Evolutionary conservation across 2,113 vertebrate genomes (phyloP).

Genomic region (Malurus alboscapulatus): DNA sequence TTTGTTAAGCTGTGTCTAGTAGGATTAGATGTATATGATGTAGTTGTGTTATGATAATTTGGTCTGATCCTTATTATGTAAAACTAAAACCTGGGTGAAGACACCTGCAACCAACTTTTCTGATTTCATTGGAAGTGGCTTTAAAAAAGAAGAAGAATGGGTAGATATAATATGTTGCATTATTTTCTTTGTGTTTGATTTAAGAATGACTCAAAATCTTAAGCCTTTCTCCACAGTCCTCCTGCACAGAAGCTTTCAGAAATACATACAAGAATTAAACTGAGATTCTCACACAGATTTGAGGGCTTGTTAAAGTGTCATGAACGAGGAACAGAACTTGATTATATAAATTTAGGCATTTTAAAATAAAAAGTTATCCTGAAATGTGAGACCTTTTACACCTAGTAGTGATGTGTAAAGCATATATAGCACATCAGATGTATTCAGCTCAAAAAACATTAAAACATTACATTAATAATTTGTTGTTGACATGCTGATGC

Average conservation of each 20-base stretch:
- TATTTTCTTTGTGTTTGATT: background rate
- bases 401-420: background rate
- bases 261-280: background rate
- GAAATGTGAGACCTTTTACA: background rate
- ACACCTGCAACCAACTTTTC: rapidly evolving
- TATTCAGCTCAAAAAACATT: background rate
- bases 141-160: background rate
- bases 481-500: background rate
- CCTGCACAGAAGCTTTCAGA: background rate
- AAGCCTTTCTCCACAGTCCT: background rate
- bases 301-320: background rate
- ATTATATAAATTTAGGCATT: background rate
- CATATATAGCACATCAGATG: background rate
- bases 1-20: background rate
- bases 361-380: background rate
- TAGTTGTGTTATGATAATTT: background rate
- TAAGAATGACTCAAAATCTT: background rate
- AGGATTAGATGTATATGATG: background rate
- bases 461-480: background rate
- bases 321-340: background rate
- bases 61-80: background rate
- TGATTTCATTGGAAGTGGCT: background rate
- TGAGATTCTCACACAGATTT: background rate
- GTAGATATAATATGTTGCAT: background rate
- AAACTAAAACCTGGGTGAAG: background rate